Evolutionary conservation across 2,888 invertebrate genomes (phyloP).

Genomic region (Apotomis betuletana): DNA sequence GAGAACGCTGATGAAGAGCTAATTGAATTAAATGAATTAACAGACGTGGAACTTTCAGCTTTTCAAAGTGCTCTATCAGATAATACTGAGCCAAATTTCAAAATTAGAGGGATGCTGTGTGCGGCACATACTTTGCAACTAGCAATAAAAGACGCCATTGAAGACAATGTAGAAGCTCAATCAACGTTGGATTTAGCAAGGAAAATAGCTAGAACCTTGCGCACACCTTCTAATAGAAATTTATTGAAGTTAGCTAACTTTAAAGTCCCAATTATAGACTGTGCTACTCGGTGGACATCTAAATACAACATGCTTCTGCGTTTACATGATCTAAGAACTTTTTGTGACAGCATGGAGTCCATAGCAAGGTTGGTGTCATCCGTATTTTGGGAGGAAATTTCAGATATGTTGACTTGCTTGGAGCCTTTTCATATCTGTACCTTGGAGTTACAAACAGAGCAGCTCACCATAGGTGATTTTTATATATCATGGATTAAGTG

Average conservation of each 20-base stretch:
- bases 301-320: constrained; percentile 10
- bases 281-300: neutral
- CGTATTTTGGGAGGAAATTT: neutral
- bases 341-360: constrained; percentile 3
- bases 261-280: neutral
- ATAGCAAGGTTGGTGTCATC: constrained; percentile 3
- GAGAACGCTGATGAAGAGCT: neutral
- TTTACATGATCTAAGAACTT: neutral
- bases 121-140: constrained; percentile 9
- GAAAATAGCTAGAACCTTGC: neutral
- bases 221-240: constrained; percentile 5
- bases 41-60: neutral
- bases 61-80: constrained; percentile 1
- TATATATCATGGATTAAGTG: constrained; percentile 3
- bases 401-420: constrained; percentile 2
- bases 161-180: constrained; percentile 1
- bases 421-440: constrained; percentile 2
- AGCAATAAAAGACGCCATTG: constrained; percentile 7
- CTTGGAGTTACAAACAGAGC: constrained; percentile 1
- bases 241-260: neutral
- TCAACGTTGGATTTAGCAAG: neutral
- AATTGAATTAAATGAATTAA: neutral
- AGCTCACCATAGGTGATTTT: constrained; percentile 1
- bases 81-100: neutral
- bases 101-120: constrained; percentile 9